Base-by-base conservation (phyloP, 2,888 invertebrate genomes). In the Keiferia lycopersicella region DNA sequence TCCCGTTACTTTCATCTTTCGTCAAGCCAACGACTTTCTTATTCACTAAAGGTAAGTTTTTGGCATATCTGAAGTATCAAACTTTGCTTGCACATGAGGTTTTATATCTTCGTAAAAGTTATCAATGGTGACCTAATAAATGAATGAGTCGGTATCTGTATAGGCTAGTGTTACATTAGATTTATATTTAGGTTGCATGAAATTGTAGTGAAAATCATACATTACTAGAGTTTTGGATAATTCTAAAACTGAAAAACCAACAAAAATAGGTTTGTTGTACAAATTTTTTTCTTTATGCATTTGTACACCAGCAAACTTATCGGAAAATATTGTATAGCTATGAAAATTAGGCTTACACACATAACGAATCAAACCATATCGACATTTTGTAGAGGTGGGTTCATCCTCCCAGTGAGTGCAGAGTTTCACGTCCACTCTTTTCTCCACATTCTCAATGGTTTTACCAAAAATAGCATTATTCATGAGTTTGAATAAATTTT, bases 151-250 rank as follows among this genome's bases (percentile, higher is more conserved):
- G 2, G 26, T 26, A 26, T 26, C 26, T 26, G 26, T 26, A 26
- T 26, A 26, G 26, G 26, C n/a, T n/a, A n/a, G n/a, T n/a, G n/a
- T n/a, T n/a, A 26, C 26, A 26, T 26, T 26, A 4, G 26, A 26
- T 26, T 26, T 26, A 26, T 26, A 26, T 26, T 26, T 26, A 26
- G 2, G 26, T 26, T 4, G 26, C 26, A 26, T 26, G 26, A 26
- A 26, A 26, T 26, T 26, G 26, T 26, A 26, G 6, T 26, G 26
- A 26, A 59, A 59, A 41, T 39, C 12, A 59, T 39, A 59, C 59
- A 59, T 59, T 38, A n/a, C n/a, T n/a, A 59, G 34, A 16, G 59
- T 59, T 59, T 59, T 59, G 16, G 39, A 59, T 39, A 59, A 14
- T 2, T 59, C 39, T 2, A 59, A 18, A 39, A 59, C 18, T 11